These are phyloP conservation scores for Holacanthella duospinosa DNA, from an alignment of 2,888 invertebrate species.

Conservation along the genomic window DNA sequence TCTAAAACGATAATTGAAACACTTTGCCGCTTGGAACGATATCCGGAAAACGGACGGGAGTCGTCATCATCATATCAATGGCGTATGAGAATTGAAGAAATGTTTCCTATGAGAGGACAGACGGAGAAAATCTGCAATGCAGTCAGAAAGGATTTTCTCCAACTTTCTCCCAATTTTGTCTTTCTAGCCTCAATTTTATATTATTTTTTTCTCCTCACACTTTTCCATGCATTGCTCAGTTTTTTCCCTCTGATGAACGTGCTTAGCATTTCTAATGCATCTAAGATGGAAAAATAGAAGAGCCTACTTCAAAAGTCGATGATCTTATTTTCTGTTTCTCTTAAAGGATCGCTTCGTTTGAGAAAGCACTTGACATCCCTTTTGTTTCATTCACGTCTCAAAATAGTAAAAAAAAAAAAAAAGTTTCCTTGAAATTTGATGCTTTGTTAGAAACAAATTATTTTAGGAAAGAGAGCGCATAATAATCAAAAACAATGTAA, in stretches of 20 bases:
- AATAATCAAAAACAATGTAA: neutral
- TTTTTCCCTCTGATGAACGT: slow-evolving; percentile 15
- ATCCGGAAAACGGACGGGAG: neutral
- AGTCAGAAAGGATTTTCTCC: slow-evolving; percentile 24
- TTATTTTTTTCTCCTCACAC: neutral
- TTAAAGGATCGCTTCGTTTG: slow-evolving; percentile 3
- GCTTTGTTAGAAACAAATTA: slow-evolving; percentile 2
- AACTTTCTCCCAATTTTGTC: slow-evolving; percentile 15
- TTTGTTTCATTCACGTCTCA: slow-evolving; percentile 10
- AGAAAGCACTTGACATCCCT: neutral
- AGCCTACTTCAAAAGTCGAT: slow-evolving; percentile 11
- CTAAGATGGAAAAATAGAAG: neutral
- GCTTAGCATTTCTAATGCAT: slow-evolving; percentile 15
- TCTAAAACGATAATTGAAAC: slow-evolving; percentile 1
- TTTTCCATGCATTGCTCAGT: slow-evolving; percentile 4
- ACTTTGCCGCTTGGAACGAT: neutral
- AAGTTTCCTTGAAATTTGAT: neutral
- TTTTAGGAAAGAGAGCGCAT: neutral
- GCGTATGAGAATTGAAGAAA: neutral
- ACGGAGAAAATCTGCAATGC: slow-evolving; percentile 31
- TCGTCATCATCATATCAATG: neutral
- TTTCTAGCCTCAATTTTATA: slow-evolving; percentile 10
- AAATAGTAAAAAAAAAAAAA: neutral
- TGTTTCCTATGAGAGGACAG: neutral
- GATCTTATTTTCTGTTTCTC: slow-evolving; percentile 15